Base-by-base conservation (phyloP, 1,140 invertebrate genomes). In the Danaus plexippus region DNA sequence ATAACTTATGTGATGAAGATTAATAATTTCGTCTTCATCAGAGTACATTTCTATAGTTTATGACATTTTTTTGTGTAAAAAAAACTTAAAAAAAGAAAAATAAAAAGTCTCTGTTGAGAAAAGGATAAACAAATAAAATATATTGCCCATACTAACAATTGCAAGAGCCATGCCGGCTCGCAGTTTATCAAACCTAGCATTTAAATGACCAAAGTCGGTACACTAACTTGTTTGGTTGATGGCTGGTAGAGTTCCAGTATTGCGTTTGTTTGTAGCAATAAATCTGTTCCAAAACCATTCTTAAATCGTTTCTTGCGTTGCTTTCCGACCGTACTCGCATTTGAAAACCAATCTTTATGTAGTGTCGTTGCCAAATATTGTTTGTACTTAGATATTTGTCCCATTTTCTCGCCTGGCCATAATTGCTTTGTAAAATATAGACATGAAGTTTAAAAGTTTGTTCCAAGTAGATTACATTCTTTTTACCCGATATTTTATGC, bases 331-430 rank as follows among this genome's bases (percentile, higher is more conserved):
- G 66, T 74, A 71, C 69, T 62, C 74, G 67, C 66, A 68, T 73
- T 71, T 63, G 71, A 76, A 84, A 80, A 82, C 69, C 77, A 79
- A 81, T 84, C 74, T 79, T 71, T 73, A 74, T 84, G 74, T 71
- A 72, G 72, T 73, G 66, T 76, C 72, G 70, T 77, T 80, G 78
- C 77, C 79, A 84, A 84, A 79, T 76, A 70, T 60, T 73, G 69
- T 78, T 75, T 77, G 57, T 64, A 66, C 69, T 66, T 69, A 62
- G 58, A 69, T 32, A 32, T 32, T 66, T 71, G 66, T 57, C 52
- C 47, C 51, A 59, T 71, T 75, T 67, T 62, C 64, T 67, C 62
- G 65, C 63, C 58, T 62, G 52, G 58, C 59, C 55, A 50, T 54
- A 62, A 59, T 62, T 56, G 59, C 47, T 61, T 61, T 52, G 59